These are phyloP conservation scores for Hydroisotoma schaefferi DNA, from an alignment of 2,888 invertebrate genomes.

Conservation along the genomic window DNA sequence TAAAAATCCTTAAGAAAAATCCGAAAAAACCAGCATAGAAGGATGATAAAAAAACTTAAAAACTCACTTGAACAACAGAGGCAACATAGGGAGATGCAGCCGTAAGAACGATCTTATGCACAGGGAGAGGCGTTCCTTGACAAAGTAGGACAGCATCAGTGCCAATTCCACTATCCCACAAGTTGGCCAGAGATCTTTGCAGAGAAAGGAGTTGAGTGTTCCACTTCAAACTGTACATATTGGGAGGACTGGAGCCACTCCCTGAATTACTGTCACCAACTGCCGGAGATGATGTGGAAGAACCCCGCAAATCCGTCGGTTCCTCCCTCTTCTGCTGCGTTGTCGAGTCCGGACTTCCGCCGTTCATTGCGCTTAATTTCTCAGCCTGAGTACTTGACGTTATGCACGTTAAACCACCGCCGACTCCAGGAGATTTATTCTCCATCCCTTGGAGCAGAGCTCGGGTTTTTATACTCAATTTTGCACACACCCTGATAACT, in stretches of 20 bases:
- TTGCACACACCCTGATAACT: background rate
- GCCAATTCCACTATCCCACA: slow-evolving; percentile 49
- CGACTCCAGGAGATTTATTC: slow-evolving; percentile 47
- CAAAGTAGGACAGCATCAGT: slow-evolving; percentile 49
- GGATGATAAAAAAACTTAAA: slow-evolving; percentile 1
- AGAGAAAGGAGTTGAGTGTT: slow-evolving; percentile 40
- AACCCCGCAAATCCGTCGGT: background rate
- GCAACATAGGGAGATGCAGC: slow-evolving; percentile 49
- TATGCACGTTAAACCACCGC: slow-evolving; percentile 41
- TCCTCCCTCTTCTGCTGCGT: slow-evolving; percentile 34
- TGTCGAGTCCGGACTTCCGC: slow-evolving; percentile 48
- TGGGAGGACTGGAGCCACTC: slow-evolving; percentile 12
- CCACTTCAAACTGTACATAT: slow-evolving; percentile 18
- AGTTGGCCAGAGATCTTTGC: slow-evolving; percentile 48
- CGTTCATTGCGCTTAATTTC: slow-evolving; percentile 31
- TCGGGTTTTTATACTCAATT: no score
- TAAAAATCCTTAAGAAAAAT: no score
- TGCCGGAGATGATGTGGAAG: slow-evolving; percentile 1
- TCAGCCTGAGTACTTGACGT: slow-evolving; percentile 42
- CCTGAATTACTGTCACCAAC: background rate
- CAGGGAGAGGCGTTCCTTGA: slow-evolving; percentile 49
- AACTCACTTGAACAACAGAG: slow-evolving; percentile 48
- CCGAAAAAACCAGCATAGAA: no score
- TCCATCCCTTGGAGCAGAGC: slow-evolving; percentile 38
- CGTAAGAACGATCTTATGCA: slow-evolving; percentile 47